phyloP scores from a whole-genome alignment of 2,113 vertebrate species.

The Rhabdomys dilectus region DNA sequence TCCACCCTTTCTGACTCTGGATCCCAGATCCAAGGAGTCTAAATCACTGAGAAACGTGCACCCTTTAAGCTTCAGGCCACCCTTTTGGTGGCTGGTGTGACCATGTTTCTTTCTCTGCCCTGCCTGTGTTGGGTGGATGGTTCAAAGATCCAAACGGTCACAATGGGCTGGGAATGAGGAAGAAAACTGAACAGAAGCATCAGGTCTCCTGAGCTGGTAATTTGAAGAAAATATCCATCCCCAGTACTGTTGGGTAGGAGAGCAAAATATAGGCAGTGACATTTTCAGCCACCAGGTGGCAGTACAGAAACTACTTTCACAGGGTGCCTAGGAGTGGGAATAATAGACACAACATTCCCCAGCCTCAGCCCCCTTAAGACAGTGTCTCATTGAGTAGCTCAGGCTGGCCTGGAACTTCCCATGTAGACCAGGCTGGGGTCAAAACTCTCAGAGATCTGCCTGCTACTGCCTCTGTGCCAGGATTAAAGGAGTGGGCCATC shows the following conservation, averaged over 20 bases:
- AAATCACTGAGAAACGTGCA: neutral
- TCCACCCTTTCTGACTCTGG: neutral
- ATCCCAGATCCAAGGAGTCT: neutral
- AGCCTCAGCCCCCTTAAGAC: neutral
- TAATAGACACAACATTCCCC: neutral
- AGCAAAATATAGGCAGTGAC: constrained; percentile 8
- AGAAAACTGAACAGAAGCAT: neutral
- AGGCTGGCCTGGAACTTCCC: neutral
- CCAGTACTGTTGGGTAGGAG: neutral
- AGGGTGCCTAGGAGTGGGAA: neutral
- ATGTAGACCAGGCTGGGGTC: neutral
- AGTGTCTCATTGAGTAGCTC: neutral
- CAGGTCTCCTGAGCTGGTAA: neutral
- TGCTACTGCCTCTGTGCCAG: neutral
- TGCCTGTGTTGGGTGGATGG: no score
- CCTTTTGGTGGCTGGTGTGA: neutral
- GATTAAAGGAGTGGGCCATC: neutral
- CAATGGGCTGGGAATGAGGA: neutral
- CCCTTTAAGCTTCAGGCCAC: neutral
- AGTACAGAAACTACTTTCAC: neutral
- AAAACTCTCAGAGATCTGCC: neutral
- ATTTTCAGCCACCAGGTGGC: constrained; percentile 70
- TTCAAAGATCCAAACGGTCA: neutral
- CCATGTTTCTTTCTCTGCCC: neutral
- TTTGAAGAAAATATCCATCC: neutral